phyloP scores from a whole-genome alignment of 2,797 vertebrate genomes.

The Pantherophis vulpinus region DNA sequence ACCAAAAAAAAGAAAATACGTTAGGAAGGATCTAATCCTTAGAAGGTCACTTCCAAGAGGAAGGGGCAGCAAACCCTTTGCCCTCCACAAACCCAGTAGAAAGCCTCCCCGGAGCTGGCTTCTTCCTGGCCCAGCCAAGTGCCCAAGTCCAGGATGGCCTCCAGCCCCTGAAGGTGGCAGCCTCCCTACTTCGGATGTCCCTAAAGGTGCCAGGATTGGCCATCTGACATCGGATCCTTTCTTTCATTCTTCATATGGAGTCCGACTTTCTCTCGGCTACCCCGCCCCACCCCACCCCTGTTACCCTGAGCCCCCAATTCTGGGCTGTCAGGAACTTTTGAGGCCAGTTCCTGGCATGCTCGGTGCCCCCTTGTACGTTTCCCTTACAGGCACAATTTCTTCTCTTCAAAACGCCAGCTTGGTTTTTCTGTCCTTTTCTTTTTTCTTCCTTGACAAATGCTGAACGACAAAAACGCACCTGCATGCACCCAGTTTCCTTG shows the following conservation, averaged over 20 bases:
- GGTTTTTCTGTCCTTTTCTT: background rate
- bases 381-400: background rate
- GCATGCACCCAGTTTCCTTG: background rate
- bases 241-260: background rate
- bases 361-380: background rate
- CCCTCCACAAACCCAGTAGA: background rate
- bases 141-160: background rate
- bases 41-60: background rate
- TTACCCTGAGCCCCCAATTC: background rate
- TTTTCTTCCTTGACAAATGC: background rate
- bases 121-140: background rate
- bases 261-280: too few species aligned
- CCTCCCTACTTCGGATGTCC: rapidly evolving
- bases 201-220: background rate
- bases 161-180: background rate
- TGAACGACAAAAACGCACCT: background rate
- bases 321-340: background rate
- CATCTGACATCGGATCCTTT: too few species aligned
- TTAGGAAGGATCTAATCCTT: background rate
- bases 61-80: background rate
- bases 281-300: background rate
- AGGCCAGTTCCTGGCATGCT: background rate
- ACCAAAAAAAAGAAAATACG: background rate
- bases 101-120: background rate
- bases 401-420: background rate